Evolutionary conservation across 2,113 vertebrate genomes (phyloP), one percentile per base, ranked within the genome.

Genomic region (Albula goreensis): DNA sequence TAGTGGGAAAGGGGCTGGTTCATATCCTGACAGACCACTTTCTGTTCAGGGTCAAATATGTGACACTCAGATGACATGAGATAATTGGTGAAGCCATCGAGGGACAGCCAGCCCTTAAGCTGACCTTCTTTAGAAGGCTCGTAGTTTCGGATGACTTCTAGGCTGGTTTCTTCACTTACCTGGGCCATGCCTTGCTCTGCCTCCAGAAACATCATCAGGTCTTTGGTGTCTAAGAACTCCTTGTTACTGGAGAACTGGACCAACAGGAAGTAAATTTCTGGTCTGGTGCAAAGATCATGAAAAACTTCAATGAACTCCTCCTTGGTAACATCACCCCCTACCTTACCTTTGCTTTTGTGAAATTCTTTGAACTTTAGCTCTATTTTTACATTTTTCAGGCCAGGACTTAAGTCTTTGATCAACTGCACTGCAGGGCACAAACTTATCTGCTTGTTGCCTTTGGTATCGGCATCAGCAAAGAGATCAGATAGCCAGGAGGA

Each of bases 241-340:
- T 99, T 99, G 97, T 99, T 99, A 94, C 98, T 99, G 82, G 98
- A 99, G 95, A 99, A 99, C 93, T 99, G 98, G 92, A 99, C 98
- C 91, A 99, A 96, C 86, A 99, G 95, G 92, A 99, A 99, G 93
- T 99, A 99, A 88, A 99, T 99, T 93, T 99, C 98, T 87, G 98
- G 98, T 91, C 98, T 96, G 52, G 98, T 99, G 92, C 98, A 99
- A 93, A 99, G 97, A 50, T 99, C 98, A 82, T 99, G 98, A 94
- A 98, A 99, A 91, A 99, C 97, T 94, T 99, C 98, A n/a, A 97
- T 95, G 92, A 99, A 99, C 88, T 99, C 98, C n/a, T 98, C 97
- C 93, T 96, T 97, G 9, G 95, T 97, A 85, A 99, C 96, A 31
- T 97, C 95, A 3, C 93, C 96, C 86, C 95, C 94, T 8, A 89